These are phyloP conservation scores for Oopsacas minuta DNA, from an alignment of 37 sponge, comb jelly and placozoan species.

Conservation along the genomic window DNA sequence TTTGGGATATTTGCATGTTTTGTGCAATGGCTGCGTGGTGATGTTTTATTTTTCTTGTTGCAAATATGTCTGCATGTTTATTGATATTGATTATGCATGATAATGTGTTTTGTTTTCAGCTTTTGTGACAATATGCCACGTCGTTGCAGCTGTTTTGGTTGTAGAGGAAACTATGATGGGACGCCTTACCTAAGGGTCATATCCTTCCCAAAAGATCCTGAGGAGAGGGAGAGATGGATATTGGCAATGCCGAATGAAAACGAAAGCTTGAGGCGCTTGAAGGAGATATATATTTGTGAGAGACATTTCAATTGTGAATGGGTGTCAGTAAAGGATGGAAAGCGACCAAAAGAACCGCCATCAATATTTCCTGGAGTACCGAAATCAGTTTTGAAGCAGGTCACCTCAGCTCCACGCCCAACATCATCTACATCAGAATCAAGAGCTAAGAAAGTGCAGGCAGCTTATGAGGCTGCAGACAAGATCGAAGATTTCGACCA, in stretches of 20 bases:
- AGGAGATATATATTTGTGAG: constrained; percentile 20
- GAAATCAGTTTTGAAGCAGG: constrained; percentile 17
- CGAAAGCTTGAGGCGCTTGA: constrained; percentile 13
- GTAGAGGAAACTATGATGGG: too few relatives aligned
- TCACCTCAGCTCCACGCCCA: constrained; percentile 18
- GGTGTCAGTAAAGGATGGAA: constrained; percentile 18
- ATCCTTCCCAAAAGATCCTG: too few relatives aligned
- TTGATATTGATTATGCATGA: too few relatives aligned
- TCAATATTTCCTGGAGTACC: constrained; percentile 13
- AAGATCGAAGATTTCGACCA: constrained; percentile 17
- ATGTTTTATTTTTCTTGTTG: too few relatives aligned
- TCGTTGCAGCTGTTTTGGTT: too few relatives aligned
- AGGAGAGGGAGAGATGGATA: too few relatives aligned
- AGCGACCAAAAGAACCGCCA: neutral
- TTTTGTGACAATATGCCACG: too few relatives aligned
- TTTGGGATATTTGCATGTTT: too few relatives aligned
- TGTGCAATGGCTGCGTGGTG: too few relatives aligned
- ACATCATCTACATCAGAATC: constrained; percentile 20
- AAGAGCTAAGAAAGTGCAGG: constrained; percentile 19
- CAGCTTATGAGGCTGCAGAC: constrained; percentile 5
- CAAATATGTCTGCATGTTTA: too few relatives aligned
- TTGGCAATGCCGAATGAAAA: constrained; percentile 20
- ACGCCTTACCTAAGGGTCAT: too few relatives aligned
- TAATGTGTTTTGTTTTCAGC: too few relatives aligned
- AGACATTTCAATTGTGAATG: constrained; percentile 19